Evolutionary conservation across 2,888 invertebrate genomes (phyloP).

Genomic region (Ernsta delagoae): DNA sequence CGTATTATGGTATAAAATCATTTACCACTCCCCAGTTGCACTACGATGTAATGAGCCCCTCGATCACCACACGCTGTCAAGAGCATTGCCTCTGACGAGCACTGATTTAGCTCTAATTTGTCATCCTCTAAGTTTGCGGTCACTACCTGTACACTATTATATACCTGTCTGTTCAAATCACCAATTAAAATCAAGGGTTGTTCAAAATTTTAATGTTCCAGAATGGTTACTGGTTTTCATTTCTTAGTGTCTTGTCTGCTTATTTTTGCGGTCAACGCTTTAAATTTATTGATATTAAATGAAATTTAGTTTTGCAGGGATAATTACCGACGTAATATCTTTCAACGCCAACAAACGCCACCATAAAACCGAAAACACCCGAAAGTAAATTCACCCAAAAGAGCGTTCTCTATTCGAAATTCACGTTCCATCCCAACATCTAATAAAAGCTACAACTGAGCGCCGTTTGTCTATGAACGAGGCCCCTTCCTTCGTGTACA

Average conservation of each 20-base stretch:
- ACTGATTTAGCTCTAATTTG: constrained; percentile 15
- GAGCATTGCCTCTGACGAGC: neutral
- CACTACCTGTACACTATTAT: constrained; percentile 2
- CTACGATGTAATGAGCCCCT: constrained; percentile 10
- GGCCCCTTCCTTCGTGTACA: constrained; percentile 18
- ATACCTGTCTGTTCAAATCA: neutral
- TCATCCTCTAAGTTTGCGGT: constrained; percentile 4
- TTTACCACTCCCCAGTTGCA: neutral
- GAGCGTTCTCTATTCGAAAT: constrained; percentile 2
- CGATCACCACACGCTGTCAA: neutral
- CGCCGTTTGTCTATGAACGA: constrained; percentile 7
- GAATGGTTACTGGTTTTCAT: neutral
- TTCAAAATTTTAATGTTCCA: neutral
- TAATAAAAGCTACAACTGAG: constrained; percentile 26
- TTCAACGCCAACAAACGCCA: neutral
- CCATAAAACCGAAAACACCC: neutral
- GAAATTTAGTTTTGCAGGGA: neutral
- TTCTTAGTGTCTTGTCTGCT: neutral
- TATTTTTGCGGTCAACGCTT: no score
- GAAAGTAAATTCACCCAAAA: neutral
- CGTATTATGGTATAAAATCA: no score
- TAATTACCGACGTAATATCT: neutral
- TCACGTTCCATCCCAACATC: constrained; percentile 11
- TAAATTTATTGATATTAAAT: no score
- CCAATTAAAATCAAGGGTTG: neutral